These are phyloP conservation scores for Trypoxylon attenuatum DNA, from an alignment of 2,888 invertebrate species.

Conservation along the genomic window DNA sequence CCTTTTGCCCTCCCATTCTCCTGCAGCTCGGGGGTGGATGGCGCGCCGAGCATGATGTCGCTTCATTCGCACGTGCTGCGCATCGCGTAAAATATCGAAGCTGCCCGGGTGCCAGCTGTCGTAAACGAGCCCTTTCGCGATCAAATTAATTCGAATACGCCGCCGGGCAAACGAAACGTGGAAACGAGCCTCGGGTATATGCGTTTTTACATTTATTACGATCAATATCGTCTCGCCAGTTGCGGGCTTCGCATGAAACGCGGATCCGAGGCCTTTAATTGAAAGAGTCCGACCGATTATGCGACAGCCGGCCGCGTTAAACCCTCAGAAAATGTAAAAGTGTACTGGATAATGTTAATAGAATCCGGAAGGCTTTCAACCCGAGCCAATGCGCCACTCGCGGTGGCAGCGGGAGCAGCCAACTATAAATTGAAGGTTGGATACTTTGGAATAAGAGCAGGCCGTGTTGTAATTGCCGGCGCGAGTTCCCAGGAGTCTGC, in stretches of 20 bases:
- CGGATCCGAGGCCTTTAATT: not conserved
- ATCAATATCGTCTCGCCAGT: not conserved
- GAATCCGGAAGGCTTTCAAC: not conserved
- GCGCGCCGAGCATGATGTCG: constrained; percentile 9
- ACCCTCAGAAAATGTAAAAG: not conserved
- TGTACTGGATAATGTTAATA: not conserved
- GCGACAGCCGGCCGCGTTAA: not conserved
- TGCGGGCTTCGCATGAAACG: not conserved
- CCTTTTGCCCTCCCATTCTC: too few relatives aligned
- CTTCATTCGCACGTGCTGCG: constrained; percentile 11
- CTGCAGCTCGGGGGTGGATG: constrained; percentile 1
- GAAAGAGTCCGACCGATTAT: not conserved
- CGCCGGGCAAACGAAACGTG: not conserved
- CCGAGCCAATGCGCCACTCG: constrained; percentile 1
- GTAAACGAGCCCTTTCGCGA: constrained; percentile 11
- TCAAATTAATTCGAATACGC: constrained; percentile 5
- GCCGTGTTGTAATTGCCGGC: too few relatives aligned
- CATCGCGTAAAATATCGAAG: constrained; percentile 17
- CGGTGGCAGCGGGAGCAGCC: not conserved
- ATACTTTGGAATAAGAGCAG: too few relatives aligned
- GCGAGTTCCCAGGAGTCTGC: too few relatives aligned
- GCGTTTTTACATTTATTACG: not conserved
- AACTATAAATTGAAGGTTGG: too few relatives aligned
- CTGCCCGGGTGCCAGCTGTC: constrained; percentile 2
- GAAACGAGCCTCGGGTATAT: not conserved